Percentiles rank a stretch among this genome's conserved stretches.
Conservation (phyloP, 2,113 vertebrate species). For the Spizaetus ornatus region DNA sequence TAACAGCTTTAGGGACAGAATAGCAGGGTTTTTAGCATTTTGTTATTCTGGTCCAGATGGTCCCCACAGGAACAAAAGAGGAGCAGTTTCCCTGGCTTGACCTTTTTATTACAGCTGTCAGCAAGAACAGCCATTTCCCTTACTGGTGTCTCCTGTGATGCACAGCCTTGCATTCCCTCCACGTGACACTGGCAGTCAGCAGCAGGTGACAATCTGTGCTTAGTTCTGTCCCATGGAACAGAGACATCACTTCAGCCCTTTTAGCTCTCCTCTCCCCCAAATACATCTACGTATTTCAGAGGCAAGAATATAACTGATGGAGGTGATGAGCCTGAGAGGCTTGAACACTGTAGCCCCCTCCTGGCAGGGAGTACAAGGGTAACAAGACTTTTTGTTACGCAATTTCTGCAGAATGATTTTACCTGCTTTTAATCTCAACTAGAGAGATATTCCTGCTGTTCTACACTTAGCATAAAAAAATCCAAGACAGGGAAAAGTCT, state of each 20-base stretch:
- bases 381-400: background rate
- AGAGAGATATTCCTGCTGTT: background rate
- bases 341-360: background rate
- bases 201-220: background rate
- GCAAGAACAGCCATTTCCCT: background rate
- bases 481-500: background rate
- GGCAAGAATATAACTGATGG: background rate
- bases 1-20: background rate
- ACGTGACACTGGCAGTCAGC: background rate
- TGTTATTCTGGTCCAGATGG: background rate
- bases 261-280: background rate
- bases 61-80: background rate
- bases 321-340: background rate
- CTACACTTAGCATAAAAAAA: background rate
- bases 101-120: background rate
- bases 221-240: background rate
- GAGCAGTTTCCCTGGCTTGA: background rate
- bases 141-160: background rate
- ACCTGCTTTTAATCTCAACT: background rate
- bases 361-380: background rate
- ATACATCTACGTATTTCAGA: accelerated
- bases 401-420: background rate
- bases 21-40: background rate
- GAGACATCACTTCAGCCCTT: background rate
- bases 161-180: background rate